These are phyloP conservation scores for Merodon equestris DNA, from an alignment of 2,888 invertebrate genomes.

Conservation along the genomic window DNA sequence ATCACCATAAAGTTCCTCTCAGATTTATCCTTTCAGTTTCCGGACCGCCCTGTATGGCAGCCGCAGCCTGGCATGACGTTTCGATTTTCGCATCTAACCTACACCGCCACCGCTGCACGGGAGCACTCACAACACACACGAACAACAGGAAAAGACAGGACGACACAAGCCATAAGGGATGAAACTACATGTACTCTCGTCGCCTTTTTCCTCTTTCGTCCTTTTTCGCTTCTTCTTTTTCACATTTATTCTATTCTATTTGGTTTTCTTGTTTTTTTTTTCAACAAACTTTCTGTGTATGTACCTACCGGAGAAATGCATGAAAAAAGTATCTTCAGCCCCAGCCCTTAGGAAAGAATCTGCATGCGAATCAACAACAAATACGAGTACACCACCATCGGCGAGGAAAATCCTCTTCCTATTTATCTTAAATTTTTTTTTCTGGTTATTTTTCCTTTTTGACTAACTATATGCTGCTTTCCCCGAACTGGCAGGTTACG, in stretches of 20 bases:
- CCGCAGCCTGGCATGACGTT: constrained; percentile 37
- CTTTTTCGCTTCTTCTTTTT: no score
- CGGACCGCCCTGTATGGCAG: constrained; percentile 49
- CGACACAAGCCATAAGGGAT: constrained; percentile 52
- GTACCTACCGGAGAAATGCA: constrained; percentile 78
- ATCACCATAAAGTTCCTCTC: no score
- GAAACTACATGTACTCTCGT: constrained; percentile 35
- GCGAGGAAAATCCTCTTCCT: constrained; percentile 60
- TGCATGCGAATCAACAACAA: constrained; percentile 51
- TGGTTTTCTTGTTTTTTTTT: constrained; percentile 10
- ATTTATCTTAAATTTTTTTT: constrained; percentile 16
- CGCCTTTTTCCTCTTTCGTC: no score
- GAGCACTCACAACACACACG: constrained; percentile 30
- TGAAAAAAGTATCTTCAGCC: constrained; percentile 73
- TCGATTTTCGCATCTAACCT: constrained; percentile 36
- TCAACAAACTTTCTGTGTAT: constrained; percentile 73
- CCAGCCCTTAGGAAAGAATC: constrained; percentile 74
- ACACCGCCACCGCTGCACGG: background rate
- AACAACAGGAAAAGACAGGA: background rate
- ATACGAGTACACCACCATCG: constrained; percentile 63
- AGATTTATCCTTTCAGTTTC: constrained; percentile 44
- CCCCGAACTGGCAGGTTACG: background rate
- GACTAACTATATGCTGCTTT: no score
- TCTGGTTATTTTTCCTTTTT: background rate
- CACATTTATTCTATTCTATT: no score